Conservation (phyloP, 2,113 vertebrate species). For the Lamprologus tigripictilis region DNA sequence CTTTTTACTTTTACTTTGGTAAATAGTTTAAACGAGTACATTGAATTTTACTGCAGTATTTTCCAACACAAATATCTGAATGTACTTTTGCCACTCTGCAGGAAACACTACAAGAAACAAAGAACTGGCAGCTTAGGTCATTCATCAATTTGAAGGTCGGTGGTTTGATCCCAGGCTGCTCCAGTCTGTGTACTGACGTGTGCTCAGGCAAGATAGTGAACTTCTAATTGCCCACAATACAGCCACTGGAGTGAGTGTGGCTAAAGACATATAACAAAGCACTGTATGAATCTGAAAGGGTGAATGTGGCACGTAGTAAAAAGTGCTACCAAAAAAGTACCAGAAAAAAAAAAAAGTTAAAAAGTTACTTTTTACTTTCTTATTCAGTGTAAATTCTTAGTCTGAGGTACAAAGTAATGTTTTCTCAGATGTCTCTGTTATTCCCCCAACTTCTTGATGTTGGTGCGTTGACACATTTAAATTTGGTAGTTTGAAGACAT, state of each 20-base stretch:
- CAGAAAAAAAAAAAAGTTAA: too few relatives aligned
- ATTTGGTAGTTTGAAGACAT: background rate
- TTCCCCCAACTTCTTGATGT: background rate
- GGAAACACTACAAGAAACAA: background rate
- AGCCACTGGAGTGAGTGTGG: background rate
- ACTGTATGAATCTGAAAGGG: background rate
- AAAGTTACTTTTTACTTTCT: background rate
- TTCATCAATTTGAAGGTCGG: background rate
- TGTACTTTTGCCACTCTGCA: background rate
- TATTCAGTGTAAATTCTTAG: accelerated
- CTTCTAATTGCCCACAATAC: background rate
- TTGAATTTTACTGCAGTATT: background rate
- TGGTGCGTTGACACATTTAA: background rate
- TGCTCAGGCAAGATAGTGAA: background rate
- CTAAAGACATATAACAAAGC: background rate
- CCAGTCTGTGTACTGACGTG: background rate
- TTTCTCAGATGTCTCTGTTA: background rate
- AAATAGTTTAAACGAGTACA: background rate
- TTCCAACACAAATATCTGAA: background rate
- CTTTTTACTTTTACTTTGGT: background rate
- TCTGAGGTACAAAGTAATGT: accelerated
- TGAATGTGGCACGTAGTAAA: background rate
- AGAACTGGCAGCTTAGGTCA: background rate
- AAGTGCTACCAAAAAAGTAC: background rate
- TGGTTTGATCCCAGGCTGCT: background rate